Evolutionary conservation across 1,140 invertebrate species (phyloP).

Genomic region (Meloidogyne exigua): DNA sequence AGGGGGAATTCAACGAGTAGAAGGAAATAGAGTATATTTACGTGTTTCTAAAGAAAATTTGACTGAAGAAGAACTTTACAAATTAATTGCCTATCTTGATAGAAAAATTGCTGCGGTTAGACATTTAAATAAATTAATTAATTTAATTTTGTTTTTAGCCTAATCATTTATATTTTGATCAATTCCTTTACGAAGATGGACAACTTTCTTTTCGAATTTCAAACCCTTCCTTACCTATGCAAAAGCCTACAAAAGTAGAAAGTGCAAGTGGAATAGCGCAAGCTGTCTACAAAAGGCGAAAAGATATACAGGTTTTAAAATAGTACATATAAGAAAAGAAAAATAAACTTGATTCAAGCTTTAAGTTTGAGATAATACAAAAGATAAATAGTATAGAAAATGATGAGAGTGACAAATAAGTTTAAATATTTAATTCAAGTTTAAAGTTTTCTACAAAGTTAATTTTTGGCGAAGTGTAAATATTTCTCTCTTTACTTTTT

Average conservation of each 20-base stretch:
- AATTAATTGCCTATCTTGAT: constrained; percentile 56
- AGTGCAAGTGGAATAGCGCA: constrained; percentile 58
- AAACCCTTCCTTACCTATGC: constrained; percentile 40
- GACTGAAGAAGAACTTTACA: constrained; percentile 48
- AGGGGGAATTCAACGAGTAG: constrained; percentile 56
- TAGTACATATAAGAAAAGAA: background rate
- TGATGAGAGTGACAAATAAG: too few relatives aligned
- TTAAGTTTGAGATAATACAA: background rate
- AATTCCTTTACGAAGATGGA: constrained; percentile 61
- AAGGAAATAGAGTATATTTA: constrained; percentile 61
- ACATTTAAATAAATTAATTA: too few relatives aligned
- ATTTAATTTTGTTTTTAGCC: constrained; percentile 26
- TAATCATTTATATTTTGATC: constrained; percentile 60
- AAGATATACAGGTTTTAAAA: constrained; percentile 49
- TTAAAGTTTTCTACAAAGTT: too few relatives aligned
- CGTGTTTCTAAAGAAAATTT: constrained; percentile 49
- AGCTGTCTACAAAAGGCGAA: constrained; percentile 62
- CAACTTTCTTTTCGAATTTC: constrained; percentile 61
- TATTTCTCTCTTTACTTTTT: too few relatives aligned
- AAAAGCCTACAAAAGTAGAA: constrained; percentile 47
- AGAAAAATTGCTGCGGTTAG: constrained; percentile 37
- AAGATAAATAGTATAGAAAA: background rate
- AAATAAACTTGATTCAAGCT: background rate
- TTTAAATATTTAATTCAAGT: too few relatives aligned
- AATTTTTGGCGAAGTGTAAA: too few relatives aligned